phyloP scores from a whole-genome alignment of 1,140 invertebrate genomes.

The Leptopilina clavipes region DNA sequence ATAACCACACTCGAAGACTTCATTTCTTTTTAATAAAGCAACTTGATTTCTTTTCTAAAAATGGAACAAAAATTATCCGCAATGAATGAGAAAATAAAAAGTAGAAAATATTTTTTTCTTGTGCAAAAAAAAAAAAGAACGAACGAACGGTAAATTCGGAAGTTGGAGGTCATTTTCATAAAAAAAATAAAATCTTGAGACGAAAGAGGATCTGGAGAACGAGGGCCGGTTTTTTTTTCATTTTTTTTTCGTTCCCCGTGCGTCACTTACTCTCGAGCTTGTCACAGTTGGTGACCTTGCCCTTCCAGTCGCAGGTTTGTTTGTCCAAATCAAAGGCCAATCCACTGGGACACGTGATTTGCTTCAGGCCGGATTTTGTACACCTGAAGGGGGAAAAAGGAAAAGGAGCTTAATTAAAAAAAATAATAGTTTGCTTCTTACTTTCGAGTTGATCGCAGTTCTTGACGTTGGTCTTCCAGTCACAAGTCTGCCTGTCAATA shows the following conservation, averaged over 20 bases:
- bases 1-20: background rate
- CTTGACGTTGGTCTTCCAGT: constrained; percentile 96
- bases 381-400: constrained; percentile 80
- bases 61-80: background rate
- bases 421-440: constrained; percentile 78
- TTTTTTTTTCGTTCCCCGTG: constrained; percentile 55
- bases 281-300: constrained; percentile 96
- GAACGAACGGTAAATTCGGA: constrained; percentile 4
- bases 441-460: constrained; percentile 94
- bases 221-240: constrained; percentile 47
- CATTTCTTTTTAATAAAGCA: background rate
- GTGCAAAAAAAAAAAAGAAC: background rate
- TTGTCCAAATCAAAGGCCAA: constrained; percentile 97
- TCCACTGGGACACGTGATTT: constrained; percentile 95
- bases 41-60: background rate
- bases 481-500: constrained; percentile 94
- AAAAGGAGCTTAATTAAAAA: constrained; percentile 61
- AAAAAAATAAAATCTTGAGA: background rate
- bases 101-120: background rate
- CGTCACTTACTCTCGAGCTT: constrained; percentile 94
- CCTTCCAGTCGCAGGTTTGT: constrained; percentile 98
- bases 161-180: constrained; percentile 1
- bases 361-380: constrained; percentile 93
- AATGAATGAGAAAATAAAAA: too few species aligned
- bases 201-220: constrained; percentile 42